A percentile compares a stretch with the other conserved stretches of the same genome.
These are phyloP conservation scores for Siderastrea siderea DNA, from an alignment of 92 coral and sea anemone genomes.

Conservation along the genomic window DNA sequence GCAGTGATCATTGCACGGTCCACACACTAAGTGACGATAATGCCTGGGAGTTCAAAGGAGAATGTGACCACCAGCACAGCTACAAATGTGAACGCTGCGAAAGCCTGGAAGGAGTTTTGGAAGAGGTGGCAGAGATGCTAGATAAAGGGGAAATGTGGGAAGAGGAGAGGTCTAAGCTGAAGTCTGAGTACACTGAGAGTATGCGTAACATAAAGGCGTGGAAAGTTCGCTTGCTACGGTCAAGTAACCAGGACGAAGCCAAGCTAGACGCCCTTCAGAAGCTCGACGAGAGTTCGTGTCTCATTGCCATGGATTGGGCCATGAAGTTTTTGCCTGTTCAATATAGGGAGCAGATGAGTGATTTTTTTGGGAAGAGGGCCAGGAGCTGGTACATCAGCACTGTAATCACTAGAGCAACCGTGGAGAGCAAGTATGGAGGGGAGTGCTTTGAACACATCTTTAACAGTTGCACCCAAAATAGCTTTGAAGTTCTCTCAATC, in stretches of 20 bases:
- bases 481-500: conserved; percentile 55
- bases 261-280: conserved; percentile 51
- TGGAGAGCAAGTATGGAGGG: conserved; percentile 36
- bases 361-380: conserved; percentile 58
- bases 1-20: background rate
- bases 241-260: conserved; percentile 61
- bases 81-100: conserved; percentile 42
- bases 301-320: background rate
- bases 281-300: conserved; percentile 49
- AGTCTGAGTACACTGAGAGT: conserved; percentile 52
- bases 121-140: conserved; percentile 32
- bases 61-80: conserved; percentile 22
- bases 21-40: background rate
- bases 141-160: conserved; percentile 26
- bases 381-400: conserved; percentile 64
- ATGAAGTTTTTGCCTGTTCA: too few species aligned
- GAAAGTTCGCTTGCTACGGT: conserved; percentile 53
- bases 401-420: conserved; percentile 46
- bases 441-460: conserved; percentile 63
- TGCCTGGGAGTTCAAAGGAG: background rate
- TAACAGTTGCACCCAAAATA: conserved; percentile 31
- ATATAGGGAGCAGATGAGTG: background rate
- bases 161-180: conserved; percentile 44
- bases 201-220: conserved; percentile 35
- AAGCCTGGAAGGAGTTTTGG: conserved; percentile 41